Evolutionary conservation across 1,140 invertebrate species (phyloP).

Genomic region (Eriosoma lanigerum): DNA sequence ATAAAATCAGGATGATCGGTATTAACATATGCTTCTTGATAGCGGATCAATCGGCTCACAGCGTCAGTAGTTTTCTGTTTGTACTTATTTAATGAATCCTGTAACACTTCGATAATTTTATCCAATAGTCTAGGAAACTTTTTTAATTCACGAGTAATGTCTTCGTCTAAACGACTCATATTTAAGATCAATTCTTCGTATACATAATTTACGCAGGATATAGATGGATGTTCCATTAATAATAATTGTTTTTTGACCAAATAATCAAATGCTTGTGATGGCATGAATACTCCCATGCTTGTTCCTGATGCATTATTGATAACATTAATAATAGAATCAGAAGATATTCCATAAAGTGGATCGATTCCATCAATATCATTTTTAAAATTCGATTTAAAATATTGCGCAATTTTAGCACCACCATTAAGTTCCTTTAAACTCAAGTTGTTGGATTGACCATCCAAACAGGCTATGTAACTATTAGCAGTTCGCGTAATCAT

Average conservation of each 20-base stretch:
- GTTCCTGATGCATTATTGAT: constrained; percentile 73
- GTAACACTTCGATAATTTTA: constrained; percentile 70
- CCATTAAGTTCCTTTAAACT: constrained; percentile 72
- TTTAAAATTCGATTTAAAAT: constrained; percentile 74
- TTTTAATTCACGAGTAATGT: constrained; percentile 69
- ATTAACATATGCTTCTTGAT: constrained; percentile 75
- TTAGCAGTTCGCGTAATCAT: constrained; percentile 73
- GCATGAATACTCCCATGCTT: constrained; percentile 71
- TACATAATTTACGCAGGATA: constrained; percentile 71
- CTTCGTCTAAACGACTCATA: constrained; percentile 70
- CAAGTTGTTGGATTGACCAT: constrained; percentile 67
- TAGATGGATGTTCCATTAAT: constrained; percentile 69
- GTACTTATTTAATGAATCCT: constrained; percentile 64
- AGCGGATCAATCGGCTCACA: constrained; percentile 68
- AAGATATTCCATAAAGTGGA: constrained; percentile 66
- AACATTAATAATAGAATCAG: constrained; percentile 69
- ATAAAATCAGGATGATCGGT: constrained; percentile 70
- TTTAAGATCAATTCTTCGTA: constrained; percentile 76
- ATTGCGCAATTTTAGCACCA: constrained; percentile 73
- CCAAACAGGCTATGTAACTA: constrained; percentile 71
- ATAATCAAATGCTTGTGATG: constrained; percentile 73
- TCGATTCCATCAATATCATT: constrained; percentile 66
- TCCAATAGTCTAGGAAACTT: constrained; percentile 72
- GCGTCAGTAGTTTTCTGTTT: constrained; percentile 69
- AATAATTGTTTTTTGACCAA: constrained; percentile 73